Base-by-base conservation (phyloP, 2,113 vertebrate species). In the Triplophysa tibetana region DNA sequence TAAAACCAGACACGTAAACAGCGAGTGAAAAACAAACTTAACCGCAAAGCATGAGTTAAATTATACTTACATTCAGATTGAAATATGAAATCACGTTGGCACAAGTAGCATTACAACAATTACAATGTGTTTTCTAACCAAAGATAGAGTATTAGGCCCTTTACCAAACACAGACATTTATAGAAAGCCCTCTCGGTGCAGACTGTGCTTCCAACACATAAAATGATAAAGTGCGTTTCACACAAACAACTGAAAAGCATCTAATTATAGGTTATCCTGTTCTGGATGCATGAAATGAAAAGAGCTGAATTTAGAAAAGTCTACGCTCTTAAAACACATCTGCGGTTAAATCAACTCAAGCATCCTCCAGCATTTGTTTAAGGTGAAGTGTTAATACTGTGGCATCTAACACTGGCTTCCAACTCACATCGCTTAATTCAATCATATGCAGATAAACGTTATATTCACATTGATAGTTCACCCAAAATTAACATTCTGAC, bases 191-290 rank as follows among this genome's bases (percentile, higher is more conserved):
- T 69, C 48, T 38, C 33, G 5, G 29, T 24, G 9, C 45, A 54
- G 0, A 29, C 6, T 17, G 64, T 54, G 66, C 17, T 17, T 50
- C 66, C 29, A 70, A 69, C 48, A 69, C 45, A 50, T 70, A 29
- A 6, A 17, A 54, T 19, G 16, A 54, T 54, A 16, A 54, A 70
- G 24, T 12, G 21, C 45, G 24, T 33, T 72, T 8, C 12, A 3
- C 50, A 72, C 29, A 24, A 24, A 68, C 41, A 72, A 58, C 8
- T 9, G 5, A 58, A 2, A 72, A 70, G 26, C 50, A 54, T 56
- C 48, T 58, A n/a, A 58, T 58, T 72, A 41, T 58, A 73, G 52
- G 54, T 58, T 73, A 73, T 11, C 33, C 56, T 58, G 16, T 70
- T 70, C 50, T 6, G 50, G 29, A 70, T 56, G 48, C 24, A 70